Evolutionary conservation across 2,797 vertebrate species (phyloP), one percentile per base, ranked within the genome.

Genomic region (Enteromius treurensis): DNA sequence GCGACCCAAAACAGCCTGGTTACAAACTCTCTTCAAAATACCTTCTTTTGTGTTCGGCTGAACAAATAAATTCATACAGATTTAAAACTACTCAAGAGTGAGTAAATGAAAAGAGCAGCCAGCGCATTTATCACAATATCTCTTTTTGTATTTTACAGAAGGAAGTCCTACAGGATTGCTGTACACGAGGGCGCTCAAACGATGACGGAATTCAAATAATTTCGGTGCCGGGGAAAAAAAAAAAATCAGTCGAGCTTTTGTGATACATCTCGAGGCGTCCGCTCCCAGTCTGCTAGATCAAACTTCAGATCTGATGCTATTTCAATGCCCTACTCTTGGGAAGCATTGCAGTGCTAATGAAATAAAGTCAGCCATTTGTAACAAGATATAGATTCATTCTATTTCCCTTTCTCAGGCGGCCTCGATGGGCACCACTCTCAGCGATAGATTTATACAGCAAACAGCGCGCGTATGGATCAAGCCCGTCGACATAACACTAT

Each of bases 321-420:
- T 84, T 75, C 69, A 70, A 23, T 26, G 68, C 81, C 9, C 29
- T 58, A 58, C 85, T 77, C 85, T 17, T 40, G 76, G 83, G 80
- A 86, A 53, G 62, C 67, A 23, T 78, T 26, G 51, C 74, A n/a
- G 70, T 60, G 82, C 85, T 85, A 86, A 88, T 81, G 80, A 81
- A 85, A 87, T 87, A 79, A 87, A 85, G 77, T 32, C 83, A 71
- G 79, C 45, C 79, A 60, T 78, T 70, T 68, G 81, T 34, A 83
- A 79, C 68, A 11, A 42, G 74, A 81, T 85, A 79, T 34, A 84
- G 87, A 84, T 82, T 77, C 77, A 86, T 76, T 75, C 69, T 55
- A 73, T 77, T 70, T 64, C 21, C 53, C 79, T 49, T 79, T 47
- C 73, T 53, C 71, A 34, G 37, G 17, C 21, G 70, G 37, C 13